A percentile compares a stretch with the other conserved stretches of the same genome.
Evolutionary conservation across 1,140 invertebrate species (phyloP).

Genomic region (Cecropterus lyciades): DNA sequence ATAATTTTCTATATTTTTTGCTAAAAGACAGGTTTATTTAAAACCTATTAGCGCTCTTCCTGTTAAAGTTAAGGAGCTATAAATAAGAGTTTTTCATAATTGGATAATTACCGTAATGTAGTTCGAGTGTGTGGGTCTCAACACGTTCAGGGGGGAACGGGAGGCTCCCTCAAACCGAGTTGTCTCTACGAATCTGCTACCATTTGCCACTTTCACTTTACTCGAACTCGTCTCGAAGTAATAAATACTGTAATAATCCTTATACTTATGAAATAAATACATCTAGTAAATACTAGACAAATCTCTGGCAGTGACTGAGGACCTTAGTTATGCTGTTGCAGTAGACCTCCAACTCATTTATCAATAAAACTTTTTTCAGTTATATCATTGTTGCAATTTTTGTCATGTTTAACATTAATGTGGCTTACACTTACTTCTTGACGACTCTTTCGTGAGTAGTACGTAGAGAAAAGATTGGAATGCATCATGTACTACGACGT

Average conservation of each 20-base stretch:
- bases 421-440: too few relatives aligned
- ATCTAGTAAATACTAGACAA: neutral
- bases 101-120: slow-evolving; percentile 80
- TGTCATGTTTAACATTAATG: too few relatives aligned
- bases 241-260: neutral
- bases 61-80: slow-evolving; percentile 36
- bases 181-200: slow-evolving; percentile 55
- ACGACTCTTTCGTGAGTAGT: too few relatives aligned
- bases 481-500: too few relatives aligned
- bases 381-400: too few relatives aligned
- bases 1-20: neutral
- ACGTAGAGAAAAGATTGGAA: too few relatives aligned
- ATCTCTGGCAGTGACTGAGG: too few relatives aligned
- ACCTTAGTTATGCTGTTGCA: too few relatives aligned
- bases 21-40: slow-evolving; percentile 11
- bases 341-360: too few relatives aligned
- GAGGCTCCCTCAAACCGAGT: slow-evolving; percentile 42
- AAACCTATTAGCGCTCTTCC: slow-evolving; percentile 25
- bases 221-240: slow-evolving; percentile 25
- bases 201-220: slow-evolving; percentile 45
- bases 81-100: slow-evolving; percentile 55
- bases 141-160: slow-evolving; percentile 53
- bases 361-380: too few relatives aligned
- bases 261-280: neutral
- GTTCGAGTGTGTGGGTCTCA: slow-evolving; percentile 61